Percentiles rank a stretch among this genome's conserved stretches.
phyloP scores from a whole-genome alignment of 2,888 invertebrate species.

The Eristalis arbustorum region DNA sequence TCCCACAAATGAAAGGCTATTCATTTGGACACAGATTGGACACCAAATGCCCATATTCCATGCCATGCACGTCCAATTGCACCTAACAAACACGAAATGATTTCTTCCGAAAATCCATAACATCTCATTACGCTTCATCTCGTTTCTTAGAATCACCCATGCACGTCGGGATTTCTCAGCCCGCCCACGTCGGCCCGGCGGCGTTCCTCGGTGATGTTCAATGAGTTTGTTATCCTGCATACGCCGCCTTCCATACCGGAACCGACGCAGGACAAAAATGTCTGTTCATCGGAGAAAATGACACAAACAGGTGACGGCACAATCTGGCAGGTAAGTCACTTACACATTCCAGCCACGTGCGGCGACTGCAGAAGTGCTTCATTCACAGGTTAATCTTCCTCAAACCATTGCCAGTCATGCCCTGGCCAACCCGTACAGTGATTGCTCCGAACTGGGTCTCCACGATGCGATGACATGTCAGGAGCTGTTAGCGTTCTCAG shows the following conservation, averaged over 20 bases:
- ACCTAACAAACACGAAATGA: neutral
- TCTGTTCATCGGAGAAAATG: conserved; percentile 93
- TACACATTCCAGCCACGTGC: conserved; percentile 47
- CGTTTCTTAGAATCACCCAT: conserved; percentile 82
- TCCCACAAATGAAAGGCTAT: neutral
- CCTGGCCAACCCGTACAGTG: conserved; percentile 79
- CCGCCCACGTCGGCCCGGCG: conserved; percentile 86
- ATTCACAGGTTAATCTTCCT: conserved; percentile 78
- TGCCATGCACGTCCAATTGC: neutral
- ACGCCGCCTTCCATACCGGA: conserved; percentile 80
- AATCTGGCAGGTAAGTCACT: conserved; percentile 83
- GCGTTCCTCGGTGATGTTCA: conserved; percentile 93
- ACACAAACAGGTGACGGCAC: conserved; percentile 91
- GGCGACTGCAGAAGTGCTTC: neutral
- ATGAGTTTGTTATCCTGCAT: conserved; percentile 90
- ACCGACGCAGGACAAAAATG: conserved; percentile 81
- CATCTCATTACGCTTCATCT: neutral
- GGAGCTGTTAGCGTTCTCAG: conserved; percentile 94
- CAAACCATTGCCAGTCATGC: conserved; percentile 80
- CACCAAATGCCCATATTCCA: neutral
- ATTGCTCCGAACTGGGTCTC: conserved; percentile 82
- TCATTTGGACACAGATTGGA: too few relatives aligned
- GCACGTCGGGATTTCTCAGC: conserved; percentile 86
- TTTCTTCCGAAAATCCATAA: neutral
- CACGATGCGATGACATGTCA: conserved; percentile 85